Evolutionary conservation across 2,797 vertebrate species (phyloP), one percentile per base, ranked within the genome.

Genomic region (Sebastes taczanowskii): DNA sequence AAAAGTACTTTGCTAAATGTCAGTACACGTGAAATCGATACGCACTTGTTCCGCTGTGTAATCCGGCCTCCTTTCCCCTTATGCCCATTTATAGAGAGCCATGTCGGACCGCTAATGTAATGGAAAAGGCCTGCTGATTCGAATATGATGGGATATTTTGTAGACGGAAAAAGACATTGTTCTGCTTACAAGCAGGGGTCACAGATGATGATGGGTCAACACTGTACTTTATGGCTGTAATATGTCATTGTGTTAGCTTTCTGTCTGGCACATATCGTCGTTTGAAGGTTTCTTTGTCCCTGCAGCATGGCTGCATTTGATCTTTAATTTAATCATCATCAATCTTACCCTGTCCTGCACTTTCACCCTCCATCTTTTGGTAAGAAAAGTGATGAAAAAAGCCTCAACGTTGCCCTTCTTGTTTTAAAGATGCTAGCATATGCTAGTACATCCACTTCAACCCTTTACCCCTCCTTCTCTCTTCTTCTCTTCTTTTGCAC

Each of bases 1-100:
- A 91, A 89, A 93, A 90, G 88, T 89, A 73, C 80, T 89, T 79
- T 85, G 76, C 83, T 91, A 93, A 93, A 92, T 93, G 91, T 90
- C 90, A 88, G 85, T 69, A 82, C 81, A 82, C 32, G 42, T 91
- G 74, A 89, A 93, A 93, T 94, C 88, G 5, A 94, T 94, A 90
- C 32, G 42, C 72, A 79, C 82, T 88, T 82, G 78, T 84, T 88
- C 80, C 10, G 14, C 77, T 74, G 25, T 86, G 76, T 83, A 85
- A 85, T 89, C 62, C 11, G 1, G 25, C 71, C 74, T 64, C 71
- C 62, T 71, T 64, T 76, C 20, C 67, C 66, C 52, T 13, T 53
- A 81, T 66, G 65, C 29, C 73, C 46, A 29, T 29, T 64, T 73
- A 69, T 20, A 80, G 46, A 85, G 35, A 60, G 55, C 60, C 49